phyloP scores from a whole-genome alignment of 2,888 invertebrate species.

The Parochlus steinenii region DNA sequence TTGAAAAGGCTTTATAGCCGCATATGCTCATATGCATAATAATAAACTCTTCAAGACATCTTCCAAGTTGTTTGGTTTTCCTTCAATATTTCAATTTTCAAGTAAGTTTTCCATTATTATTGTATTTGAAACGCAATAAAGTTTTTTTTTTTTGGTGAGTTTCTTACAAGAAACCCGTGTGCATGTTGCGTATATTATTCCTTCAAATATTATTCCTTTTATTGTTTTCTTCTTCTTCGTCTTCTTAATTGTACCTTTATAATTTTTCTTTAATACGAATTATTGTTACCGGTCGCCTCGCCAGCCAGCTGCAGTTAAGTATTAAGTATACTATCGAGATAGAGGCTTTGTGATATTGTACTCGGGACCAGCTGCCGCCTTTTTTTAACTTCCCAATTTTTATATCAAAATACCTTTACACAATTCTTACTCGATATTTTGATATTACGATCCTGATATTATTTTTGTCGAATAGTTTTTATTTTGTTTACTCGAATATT shows the following conservation, averaged over 20 bases:
- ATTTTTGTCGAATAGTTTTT: constrained; percentile 11
- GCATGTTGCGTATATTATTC: constrained; percentile 6
- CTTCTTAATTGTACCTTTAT: constrained; percentile 1
- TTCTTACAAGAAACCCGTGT: constrained; percentile 12
- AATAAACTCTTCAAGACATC: no score
- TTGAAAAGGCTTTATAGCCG: not conserved
- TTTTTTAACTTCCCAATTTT: no score
- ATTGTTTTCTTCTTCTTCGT: constrained; percentile 1
- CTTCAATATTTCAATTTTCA: no score
- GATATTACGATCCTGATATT: no score
- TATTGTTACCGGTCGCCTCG: constrained; percentile 12
- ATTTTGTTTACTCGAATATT: constrained; percentile 3
- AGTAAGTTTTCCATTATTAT: no score
- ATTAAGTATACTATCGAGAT: constrained; percentile 5
- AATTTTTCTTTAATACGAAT: constrained; percentile 4
- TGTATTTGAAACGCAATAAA: no score
- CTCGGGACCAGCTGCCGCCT: constrained; percentile 13
- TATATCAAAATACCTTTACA: constrained; percentile 12
- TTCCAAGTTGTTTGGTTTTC: no score
- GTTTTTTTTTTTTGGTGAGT: constrained; percentile 5
- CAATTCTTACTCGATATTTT: no score
- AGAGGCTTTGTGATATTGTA: constrained; percentile 4
- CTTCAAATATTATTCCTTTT: constrained; percentile 3
- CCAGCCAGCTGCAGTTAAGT: constrained; percentile 13
- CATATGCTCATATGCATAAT: not conserved